Conservation (phyloP, 2,113 vertebrate genomes). For the Eptesicus fuscus region DNA sequence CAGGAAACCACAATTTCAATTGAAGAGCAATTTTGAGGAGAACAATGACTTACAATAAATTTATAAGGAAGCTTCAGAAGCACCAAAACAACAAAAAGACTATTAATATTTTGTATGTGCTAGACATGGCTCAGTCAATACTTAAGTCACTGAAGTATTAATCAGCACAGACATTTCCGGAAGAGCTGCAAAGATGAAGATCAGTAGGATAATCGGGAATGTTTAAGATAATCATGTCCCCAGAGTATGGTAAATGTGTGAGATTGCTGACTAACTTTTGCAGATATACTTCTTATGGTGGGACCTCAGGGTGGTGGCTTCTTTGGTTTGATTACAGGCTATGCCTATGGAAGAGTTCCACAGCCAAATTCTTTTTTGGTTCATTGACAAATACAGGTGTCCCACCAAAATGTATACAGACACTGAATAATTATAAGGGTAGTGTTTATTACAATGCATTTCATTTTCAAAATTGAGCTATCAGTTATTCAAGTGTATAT, state of each 20-base stretch:
- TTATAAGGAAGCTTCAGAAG: neutral
- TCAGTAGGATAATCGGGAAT: neutral
- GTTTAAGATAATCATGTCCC: neutral
- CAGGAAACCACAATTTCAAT: neutral
- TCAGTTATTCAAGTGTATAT: too few relatives aligned
- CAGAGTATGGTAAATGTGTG: neutral
- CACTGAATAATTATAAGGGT: too few relatives aligned
- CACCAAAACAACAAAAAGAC: conserved; percentile 28
- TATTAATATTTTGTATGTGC: neutral
- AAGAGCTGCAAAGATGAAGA: neutral
- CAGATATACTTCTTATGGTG: neutral
- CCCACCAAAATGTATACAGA: too few relatives aligned
- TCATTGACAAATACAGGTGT: neutral
- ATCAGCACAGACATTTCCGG: neutral
- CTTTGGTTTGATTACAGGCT: neutral
- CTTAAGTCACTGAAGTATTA: neutral
- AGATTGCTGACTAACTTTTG: neutral
- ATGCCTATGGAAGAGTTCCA: neutral
- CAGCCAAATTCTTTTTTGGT: neutral
- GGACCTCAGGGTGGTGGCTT: neutral
- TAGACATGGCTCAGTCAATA: neutral
- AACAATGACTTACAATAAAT: neutral
- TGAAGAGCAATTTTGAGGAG: neutral
- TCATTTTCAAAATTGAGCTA: too few relatives aligned
- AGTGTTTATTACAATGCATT: too few relatives aligned